These are phyloP conservation scores for Drosophila setifemur DNA, from an alignment of 1,140 invertebrate genomes.

Conservation along the genomic window DNA sequence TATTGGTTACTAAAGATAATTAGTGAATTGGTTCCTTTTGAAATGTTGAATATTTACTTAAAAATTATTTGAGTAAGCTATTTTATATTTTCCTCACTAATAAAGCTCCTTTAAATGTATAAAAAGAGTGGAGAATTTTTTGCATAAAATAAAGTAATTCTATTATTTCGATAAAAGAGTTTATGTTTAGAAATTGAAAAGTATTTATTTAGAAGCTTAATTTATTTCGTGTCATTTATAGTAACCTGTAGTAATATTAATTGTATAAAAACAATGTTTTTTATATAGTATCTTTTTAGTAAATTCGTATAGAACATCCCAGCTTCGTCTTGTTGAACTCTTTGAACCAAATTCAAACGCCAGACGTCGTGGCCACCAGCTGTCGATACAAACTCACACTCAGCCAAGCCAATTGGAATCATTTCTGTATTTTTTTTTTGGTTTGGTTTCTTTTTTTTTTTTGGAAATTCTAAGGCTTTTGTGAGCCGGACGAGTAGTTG, in stretches of 20 bases:
- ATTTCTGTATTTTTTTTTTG: not conserved
- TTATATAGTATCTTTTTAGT: not conserved
- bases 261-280: too few relatives aligned
- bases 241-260: too few relatives aligned
- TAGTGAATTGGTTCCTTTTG: too few relatives aligned
- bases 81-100: too few relatives aligned
- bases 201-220: not conserved
- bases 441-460: constrained; percentile 17
- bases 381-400: constrained; percentile 54
- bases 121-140: too few relatives aligned
- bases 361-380: constrained; percentile 59
- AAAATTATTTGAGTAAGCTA: too few relatives aligned
- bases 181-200: not conserved
- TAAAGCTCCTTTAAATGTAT: too few relatives aligned
- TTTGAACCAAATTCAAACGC: constrained; percentile 44
- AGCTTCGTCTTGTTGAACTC: constrained; percentile 9
- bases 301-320: constrained; percentile 37
- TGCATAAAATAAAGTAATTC: too few relatives aligned
- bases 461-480: constrained; percentile 44
- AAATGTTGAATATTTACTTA: too few relatives aligned
- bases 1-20: too few relatives aligned
- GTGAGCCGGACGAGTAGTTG: constrained; percentile 51
- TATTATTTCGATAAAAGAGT: not conserved
- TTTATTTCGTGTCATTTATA: not conserved
- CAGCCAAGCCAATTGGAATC: constrained; percentile 19